Conservation (phyloP, 2,797 vertebrate genomes). For the Diplodus sargus region DNA sequence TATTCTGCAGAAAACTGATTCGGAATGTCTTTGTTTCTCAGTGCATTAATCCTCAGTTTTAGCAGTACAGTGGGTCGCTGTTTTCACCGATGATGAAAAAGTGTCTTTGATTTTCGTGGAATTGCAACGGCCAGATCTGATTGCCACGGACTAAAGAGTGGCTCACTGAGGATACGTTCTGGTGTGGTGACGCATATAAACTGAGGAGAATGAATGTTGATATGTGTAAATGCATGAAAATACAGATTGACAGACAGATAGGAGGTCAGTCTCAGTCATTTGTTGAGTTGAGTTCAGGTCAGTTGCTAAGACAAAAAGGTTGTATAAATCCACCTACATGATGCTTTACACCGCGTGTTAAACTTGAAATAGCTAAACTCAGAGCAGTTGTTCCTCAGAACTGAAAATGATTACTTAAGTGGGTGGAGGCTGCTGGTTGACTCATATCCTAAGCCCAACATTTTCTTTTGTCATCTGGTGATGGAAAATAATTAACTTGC, state of each 20-base stretch:
- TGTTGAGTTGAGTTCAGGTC: no score
- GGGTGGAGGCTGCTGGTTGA: not conserved
- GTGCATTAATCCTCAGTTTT: not conserved
- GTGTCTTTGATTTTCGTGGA: not conserved
- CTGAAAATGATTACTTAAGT: not conserved
- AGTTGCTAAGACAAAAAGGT: not conserved
- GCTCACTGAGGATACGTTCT: not conserved
- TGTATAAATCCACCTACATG: no score
- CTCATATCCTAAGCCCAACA: not conserved
- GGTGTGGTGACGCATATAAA: not conserved
- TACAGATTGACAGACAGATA: not conserved
- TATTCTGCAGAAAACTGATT: not conserved
- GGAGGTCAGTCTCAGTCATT: not conserved
- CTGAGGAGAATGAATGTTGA: not conserved
- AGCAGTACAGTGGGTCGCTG: not conserved
- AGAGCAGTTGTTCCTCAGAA: not conserved
- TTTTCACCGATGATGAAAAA: not conserved
- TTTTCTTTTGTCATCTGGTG: not conserved
- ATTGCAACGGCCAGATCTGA: not conserved
- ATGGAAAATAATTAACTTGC: not conserved
- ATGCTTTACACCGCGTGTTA: no score
- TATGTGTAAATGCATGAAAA: not conserved
- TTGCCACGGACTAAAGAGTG: not conserved
- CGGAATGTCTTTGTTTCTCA: not conserved
- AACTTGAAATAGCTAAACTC: no score